Percentiles rank a stretch among this genome's conserved stretches.
Conservation (phyloP, 2,113 vertebrate species). For the Hypanus sabinus region DNA sequence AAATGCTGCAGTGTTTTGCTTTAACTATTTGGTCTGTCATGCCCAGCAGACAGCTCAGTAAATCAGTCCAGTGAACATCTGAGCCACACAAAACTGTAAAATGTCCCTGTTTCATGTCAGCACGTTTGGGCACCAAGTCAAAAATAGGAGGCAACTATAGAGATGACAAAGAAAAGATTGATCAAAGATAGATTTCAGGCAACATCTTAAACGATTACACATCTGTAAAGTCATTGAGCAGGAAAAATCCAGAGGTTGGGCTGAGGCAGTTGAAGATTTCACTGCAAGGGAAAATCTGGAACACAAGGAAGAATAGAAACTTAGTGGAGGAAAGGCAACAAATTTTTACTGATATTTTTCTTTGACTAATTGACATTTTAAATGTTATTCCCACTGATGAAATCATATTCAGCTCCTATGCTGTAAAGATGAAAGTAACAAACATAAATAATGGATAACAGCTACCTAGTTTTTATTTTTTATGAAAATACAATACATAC, state of each 20-base stretch:
- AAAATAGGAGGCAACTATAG: too few species aligned
- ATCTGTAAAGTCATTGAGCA: not conserved
- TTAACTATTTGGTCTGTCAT: not conserved
- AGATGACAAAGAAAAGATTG: not conserved
- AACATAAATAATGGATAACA: not conserved
- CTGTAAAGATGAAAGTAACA: not conserved
- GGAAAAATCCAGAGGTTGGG: not conserved
- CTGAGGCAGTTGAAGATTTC: not conserved
- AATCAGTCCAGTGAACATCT: not conserved
- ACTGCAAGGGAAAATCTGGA: not conserved
- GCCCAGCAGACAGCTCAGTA: not conserved
- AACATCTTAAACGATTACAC: not conserved
- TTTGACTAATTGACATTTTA: not conserved
- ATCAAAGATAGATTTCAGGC: not conserved
- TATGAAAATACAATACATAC: not conserved
- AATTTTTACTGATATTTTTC: not conserved
- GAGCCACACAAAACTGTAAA: not conserved
- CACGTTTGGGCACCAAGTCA: not conserved
- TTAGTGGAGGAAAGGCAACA: not conserved
- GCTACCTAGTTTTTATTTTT: not conserved
- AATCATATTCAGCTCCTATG: not conserved
- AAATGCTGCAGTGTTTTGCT: not conserved
- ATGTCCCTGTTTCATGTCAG: not conserved
- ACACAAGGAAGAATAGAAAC: not conserved
- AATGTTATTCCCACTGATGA: not conserved